Base-by-base conservation (phyloP, 1,140 invertebrate genomes). In the Drosophila obscura region DNA sequence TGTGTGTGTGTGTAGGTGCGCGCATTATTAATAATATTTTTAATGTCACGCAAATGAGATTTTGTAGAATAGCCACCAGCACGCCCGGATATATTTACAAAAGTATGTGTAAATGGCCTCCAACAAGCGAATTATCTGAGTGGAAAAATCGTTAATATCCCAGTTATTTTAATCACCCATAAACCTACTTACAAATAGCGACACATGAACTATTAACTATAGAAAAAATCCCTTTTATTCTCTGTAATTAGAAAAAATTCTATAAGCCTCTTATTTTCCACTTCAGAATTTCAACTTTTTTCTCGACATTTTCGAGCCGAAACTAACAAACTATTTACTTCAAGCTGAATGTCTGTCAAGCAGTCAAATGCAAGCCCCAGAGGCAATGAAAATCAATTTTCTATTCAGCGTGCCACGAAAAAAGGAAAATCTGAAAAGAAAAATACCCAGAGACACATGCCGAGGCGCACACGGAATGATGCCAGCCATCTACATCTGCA, bases 381-480 rank as follows among this genome's bases (percentile, higher is more conserved):
- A 49, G 71, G 74, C 82, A 44, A 82, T 82, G 80, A 87, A 85
- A 85, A 85, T 85, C 82, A 85, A 85, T 85, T 85, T 83, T 69
- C 72, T 55, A 85, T 56, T 51, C 74, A 73, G 66, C 74, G 46
- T 65, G 51, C 49, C 11, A 48, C 22, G 22, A 65, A 60, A 57
- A 51, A 53, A 52, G 13, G 39, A 15, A 35, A 28, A 15, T 44
- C 45, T 13, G 44, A 61, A 26, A 52, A 22, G n/a, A 35, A 59
- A 66, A 75, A 64, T 48, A 66, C 68, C 63, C 77, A 72, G 82
- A 87, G 82, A 87, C 82, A 82, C 74, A 85, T 82, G 82, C 68
- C 82, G 68, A 81, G 50, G 58, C 69, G 60, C 55, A 48, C 43
- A 57, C 57, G 65, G 67, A 69, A 64, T 64, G 11, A 39, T 39